Percentiles rank a stretch among this genome's conserved stretches.
Conservation (phyloP, 2,888 invertebrate species). For the Limnephilus marmoratus region DNA sequence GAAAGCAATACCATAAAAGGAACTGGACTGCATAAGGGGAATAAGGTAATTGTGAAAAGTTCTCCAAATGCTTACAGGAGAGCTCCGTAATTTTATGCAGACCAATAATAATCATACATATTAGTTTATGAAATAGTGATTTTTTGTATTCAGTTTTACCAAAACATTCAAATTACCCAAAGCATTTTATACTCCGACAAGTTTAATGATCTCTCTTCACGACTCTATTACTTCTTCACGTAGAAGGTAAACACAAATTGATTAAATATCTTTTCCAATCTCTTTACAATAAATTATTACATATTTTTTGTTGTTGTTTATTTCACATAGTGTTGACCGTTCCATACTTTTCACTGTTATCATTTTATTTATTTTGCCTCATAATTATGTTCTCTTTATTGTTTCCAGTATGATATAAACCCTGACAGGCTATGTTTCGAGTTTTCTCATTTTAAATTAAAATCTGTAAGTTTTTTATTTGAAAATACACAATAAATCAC, state of each 20-base stretch:
- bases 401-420: neutral
- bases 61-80: neutral
- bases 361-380: neutral
- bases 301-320: neutral
- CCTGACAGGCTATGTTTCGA: neutral
- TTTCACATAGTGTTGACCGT: neutral
- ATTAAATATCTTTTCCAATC: neutral
- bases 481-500: neutral
- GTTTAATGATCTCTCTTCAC: conserved; percentile 7
- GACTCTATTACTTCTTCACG: neutral
- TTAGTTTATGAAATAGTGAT: neutral
- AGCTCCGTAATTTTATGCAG: neutral
- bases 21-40: too few relatives aligned
- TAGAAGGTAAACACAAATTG: conserved; percentile 6
- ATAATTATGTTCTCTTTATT: neutral
- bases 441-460: neutral
- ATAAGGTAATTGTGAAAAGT: neutral
- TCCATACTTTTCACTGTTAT: neutral
- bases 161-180: conserved; percentile 21
- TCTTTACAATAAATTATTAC: neutral
- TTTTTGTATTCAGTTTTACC: neutral
- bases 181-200: conserved; percentile 14
- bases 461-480: neutral
- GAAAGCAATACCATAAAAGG: too few relatives aligned
- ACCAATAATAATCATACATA: neutral